Conservation (phyloP, 2,113 vertebrate species). For the Micromys minutus region DNA sequence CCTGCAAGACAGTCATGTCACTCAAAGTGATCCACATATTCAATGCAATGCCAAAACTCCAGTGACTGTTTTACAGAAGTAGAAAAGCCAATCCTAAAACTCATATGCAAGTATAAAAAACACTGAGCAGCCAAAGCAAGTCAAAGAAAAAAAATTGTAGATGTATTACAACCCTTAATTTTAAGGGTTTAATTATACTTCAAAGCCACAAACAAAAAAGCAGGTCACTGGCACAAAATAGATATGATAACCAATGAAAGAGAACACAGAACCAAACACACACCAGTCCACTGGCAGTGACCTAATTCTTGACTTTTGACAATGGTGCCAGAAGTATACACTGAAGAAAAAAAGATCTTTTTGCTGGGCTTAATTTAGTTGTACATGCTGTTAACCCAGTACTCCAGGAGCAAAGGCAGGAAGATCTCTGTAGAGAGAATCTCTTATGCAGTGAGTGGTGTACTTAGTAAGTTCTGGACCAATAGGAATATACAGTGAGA, state of each 20-base stretch:
- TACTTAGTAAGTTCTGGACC: background rate
- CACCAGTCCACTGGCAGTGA: background rate
- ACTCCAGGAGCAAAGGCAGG: background rate
- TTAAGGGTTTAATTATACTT: background rate
- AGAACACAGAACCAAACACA: background rate
- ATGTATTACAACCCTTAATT: background rate
- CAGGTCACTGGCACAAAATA: background rate
- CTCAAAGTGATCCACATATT: background rate
- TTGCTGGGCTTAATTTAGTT: background rate
- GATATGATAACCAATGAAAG: background rate
- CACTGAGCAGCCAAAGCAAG: background rate
- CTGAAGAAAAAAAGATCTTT: background rate
- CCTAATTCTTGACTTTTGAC: background rate
- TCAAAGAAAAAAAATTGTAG: background rate
- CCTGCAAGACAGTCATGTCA: background rate
- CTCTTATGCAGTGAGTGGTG: background rate
- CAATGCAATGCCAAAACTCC: background rate
- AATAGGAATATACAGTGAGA: background rate
- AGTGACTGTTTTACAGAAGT: background rate
- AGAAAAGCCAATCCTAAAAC: background rate
- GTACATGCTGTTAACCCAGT: background rate
- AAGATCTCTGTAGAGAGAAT: no score
- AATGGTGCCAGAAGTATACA: background rate
- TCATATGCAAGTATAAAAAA: background rate
- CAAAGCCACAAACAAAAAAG: background rate